Conservation (phyloP, 1,140 invertebrate species). For the Cardiocondyla obscurior region DNA sequence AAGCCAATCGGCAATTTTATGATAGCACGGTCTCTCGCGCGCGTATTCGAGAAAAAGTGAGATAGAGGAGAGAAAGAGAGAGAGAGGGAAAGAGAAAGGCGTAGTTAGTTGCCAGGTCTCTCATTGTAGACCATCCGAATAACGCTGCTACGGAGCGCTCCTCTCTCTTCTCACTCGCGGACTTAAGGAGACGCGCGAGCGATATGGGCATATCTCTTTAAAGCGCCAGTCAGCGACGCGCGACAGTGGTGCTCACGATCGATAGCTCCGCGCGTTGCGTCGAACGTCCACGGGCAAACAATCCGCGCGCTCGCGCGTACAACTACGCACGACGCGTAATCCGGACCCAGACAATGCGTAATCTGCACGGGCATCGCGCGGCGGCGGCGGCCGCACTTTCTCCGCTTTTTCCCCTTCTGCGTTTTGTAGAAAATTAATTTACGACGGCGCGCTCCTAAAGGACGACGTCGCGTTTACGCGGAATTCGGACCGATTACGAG, state of each 20-base stretch:
- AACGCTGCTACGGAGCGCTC: constrained; percentile 12
- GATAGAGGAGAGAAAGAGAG: background rate
- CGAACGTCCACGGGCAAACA: background rate
- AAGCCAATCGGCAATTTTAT: constrained; percentile 69
- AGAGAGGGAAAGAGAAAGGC: constrained; percentile 17
- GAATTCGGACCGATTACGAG: background rate
- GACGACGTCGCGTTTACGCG: too few relatives aligned
- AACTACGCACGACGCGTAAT: background rate
- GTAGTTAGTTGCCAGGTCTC: constrained; percentile 60
- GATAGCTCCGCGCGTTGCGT: constrained; percentile 5
- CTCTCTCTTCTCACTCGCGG: background rate
- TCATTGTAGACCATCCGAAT: constrained; percentile 43
- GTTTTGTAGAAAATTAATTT: background rate
- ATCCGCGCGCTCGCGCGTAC: background rate
- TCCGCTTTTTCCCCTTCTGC: background rate
- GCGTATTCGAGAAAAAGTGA: background rate
- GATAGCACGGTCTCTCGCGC: constrained; percentile 59
- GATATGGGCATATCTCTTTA: constrained; percentile 67
- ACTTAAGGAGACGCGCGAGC: constrained; percentile 26
- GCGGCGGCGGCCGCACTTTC: background rate
- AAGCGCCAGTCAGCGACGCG: constrained; percentile 15
- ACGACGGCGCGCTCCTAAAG: background rate
- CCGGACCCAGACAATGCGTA: constrained; percentile 4
- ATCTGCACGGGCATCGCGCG: background rate
- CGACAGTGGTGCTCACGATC: constrained; percentile 47